Conservation (phyloP, 2,888 invertebrate genomes). For the Aricia artaxerxes region DNA sequence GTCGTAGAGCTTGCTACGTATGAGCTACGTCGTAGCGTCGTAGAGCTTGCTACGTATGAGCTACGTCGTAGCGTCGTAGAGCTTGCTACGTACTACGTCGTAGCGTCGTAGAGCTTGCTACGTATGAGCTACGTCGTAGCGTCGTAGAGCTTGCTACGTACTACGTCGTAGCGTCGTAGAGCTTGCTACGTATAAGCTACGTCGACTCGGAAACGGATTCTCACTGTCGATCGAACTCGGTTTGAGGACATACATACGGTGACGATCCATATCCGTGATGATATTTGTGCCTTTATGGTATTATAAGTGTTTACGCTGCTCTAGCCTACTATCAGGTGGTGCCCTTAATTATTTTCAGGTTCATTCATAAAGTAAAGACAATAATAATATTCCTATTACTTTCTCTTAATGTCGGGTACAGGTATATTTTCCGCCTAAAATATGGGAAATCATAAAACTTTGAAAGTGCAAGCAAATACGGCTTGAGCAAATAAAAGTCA, state of each 20-base stretch:
- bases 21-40: not conserved
- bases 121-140: too few relatives aligned
- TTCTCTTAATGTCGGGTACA: not conserved
- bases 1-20: not conserved
- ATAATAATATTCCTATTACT: not conserved
- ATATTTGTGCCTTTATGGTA: too few relatives aligned
- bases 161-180: not conserved
- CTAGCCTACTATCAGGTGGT: too few relatives aligned
- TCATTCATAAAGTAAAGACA: not conserved
- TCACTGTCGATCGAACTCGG: too few relatives aligned
- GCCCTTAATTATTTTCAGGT: too few relatives aligned
- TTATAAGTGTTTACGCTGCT: too few relatives aligned
- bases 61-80: not conserved
- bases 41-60: not conserved
- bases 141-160: too few relatives aligned
- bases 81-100: too few relatives aligned
- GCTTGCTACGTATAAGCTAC: not conserved
- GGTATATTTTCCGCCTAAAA: not conserved
- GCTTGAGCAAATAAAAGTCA: not conserved
- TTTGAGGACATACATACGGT: too few relatives aligned
- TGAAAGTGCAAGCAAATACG: not conserved
- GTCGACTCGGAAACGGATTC: not conserved
- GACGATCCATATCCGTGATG: too few relatives aligned
- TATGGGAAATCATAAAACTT: not conserved
- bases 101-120: too few relatives aligned